phyloP scores from a whole-genome alignment of 2,888 invertebrate species.

The Lypha dubia region DNA sequence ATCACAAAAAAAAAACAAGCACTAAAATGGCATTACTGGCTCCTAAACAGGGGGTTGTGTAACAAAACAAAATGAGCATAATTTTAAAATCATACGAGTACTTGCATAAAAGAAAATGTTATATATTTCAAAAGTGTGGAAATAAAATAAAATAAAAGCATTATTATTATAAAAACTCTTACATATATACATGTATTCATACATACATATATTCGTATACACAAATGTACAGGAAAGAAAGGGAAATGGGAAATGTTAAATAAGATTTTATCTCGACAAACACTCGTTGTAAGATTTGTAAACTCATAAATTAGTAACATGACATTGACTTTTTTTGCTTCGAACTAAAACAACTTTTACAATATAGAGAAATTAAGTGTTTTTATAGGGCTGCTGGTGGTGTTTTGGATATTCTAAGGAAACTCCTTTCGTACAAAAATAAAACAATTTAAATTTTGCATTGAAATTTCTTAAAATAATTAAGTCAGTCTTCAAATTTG shows the following conservation, averaged over 20 bases:
- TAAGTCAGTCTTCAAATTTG: no score
- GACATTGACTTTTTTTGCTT: slow-evolving; percentile 32
- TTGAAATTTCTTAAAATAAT: no score
- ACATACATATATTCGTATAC: no score
- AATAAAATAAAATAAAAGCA: slow-evolving; percentile 30
- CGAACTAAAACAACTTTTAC: neutral
- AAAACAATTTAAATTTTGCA: no score
- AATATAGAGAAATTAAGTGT: neutral
- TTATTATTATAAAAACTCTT: slow-evolving; percentile 1
- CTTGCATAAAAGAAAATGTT: neutral
- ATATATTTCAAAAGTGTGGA: slow-evolving; percentile 51
- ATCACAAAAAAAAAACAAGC: no score
- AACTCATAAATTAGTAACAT: slow-evolving; percentile 41
- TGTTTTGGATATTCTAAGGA: neutral
- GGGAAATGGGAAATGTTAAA: slow-evolving; percentile 29
- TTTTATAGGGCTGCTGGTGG: neutral
- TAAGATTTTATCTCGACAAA: slow-evolving; percentile 32
- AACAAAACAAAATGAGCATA: slow-evolving; percentile 10
- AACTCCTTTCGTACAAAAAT: neutral
- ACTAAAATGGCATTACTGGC: neutral
- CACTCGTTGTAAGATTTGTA: slow-evolving; percentile 31
- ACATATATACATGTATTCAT: no score
- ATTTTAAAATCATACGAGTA: slow-evolving; percentile 33
- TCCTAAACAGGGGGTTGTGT: neutral
- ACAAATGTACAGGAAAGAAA: neutral